These are phyloP conservation scores for Lutraria rhynchaena DNA, from an alignment of 1,140 invertebrate species.

Conservation along the genomic window DNA sequence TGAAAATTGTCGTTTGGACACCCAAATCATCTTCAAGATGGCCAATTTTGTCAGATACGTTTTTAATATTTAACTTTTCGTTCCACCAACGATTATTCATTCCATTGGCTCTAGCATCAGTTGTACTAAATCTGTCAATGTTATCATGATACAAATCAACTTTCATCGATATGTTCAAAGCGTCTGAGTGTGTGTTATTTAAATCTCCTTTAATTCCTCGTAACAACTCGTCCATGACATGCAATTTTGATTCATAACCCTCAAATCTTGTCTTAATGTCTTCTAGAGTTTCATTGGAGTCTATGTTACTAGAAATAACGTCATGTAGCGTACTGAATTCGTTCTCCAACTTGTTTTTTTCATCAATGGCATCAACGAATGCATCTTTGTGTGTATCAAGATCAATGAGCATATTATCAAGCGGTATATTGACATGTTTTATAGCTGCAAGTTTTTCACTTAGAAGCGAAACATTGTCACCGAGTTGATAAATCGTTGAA, in stretches of 20 bases:
- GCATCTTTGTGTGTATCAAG: neutral
- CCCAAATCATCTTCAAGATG: neutral
- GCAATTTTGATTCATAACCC: constrained; percentile 10
- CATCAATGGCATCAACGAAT: neutral
- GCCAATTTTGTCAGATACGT: no score
- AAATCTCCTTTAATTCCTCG: no score
- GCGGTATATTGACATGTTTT: neutral
- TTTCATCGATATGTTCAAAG: no score
- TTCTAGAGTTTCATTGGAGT: constrained; percentile 40
- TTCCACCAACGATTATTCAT: no score
- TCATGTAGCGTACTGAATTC: constrained; percentile 16
- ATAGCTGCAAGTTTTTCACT: neutral
- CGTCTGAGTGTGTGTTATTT: no score
- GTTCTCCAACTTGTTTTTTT: neutral
- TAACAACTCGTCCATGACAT: neutral
- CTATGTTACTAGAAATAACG: constrained; percentile 22
- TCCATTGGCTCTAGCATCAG: no score
- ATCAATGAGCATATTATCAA: neutral
- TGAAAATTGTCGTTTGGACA: neutral
- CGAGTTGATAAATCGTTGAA: neutral
- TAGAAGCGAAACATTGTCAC: neutral
- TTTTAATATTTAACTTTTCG: no score
- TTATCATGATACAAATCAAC: no score
- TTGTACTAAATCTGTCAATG: no score
- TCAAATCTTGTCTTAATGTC: constrained; percentile 43